These are phyloP conservation scores for Cylloceria caligata DNA, from an alignment of 2,888 invertebrate genomes.

Conservation along the genomic window DNA sequence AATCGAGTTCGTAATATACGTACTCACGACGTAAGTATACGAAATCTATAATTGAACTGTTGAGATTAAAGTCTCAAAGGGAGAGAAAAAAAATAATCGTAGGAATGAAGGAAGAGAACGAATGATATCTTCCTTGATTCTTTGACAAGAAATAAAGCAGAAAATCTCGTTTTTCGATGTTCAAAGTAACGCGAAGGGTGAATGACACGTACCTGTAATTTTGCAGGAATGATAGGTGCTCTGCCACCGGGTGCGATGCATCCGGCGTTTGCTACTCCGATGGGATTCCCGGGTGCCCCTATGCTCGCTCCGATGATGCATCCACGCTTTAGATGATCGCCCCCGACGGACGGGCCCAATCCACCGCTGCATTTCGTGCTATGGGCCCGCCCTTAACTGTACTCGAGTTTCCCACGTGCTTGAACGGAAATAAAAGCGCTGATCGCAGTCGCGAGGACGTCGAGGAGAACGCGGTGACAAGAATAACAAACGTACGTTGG, in stretches of 20 bases:
- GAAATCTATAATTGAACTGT: slow-evolving; percentile 47
- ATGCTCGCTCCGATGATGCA: slow-evolving; percentile 90
- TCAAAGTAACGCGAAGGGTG: slow-evolving; percentile 13
- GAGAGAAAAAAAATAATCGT: not conserved
- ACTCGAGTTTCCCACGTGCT: slow-evolving; percentile 38
- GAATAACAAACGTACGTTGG: slow-evolving; percentile 10
- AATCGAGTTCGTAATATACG: slow-evolving; percentile 51
- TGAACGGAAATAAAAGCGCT: slow-evolving; percentile 19
- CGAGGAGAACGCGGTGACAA: not conserved
- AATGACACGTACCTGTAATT: slow-evolving; percentile 66
- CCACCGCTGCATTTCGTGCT: slow-evolving; percentile 86
- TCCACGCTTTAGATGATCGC: slow-evolving; percentile 95
- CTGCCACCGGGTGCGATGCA: slow-evolving; percentile 85
- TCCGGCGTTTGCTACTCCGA: slow-evolving; percentile 85
- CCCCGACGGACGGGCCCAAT: slow-evolving; percentile 86
- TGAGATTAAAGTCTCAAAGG: slow-evolving; percentile 10
- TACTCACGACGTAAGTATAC: slow-evolving; percentile 75
- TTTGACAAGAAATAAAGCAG: not conserved
- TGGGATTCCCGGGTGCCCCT: slow-evolving; percentile 86
- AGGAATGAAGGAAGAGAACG: slow-evolving; percentile 5
- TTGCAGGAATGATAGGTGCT: slow-evolving; percentile 85
- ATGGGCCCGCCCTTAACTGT: slow-evolving; percentile 86
- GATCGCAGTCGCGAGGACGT: not conserved
- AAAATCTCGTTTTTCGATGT: not conserved
- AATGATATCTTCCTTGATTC: slow-evolving; percentile 3